Evolutionary conservation across 2,888 invertebrate genomes (phyloP), one percentile per base, ranked within the genome.

Genomic region (Spicauda simplicius): DNA sequence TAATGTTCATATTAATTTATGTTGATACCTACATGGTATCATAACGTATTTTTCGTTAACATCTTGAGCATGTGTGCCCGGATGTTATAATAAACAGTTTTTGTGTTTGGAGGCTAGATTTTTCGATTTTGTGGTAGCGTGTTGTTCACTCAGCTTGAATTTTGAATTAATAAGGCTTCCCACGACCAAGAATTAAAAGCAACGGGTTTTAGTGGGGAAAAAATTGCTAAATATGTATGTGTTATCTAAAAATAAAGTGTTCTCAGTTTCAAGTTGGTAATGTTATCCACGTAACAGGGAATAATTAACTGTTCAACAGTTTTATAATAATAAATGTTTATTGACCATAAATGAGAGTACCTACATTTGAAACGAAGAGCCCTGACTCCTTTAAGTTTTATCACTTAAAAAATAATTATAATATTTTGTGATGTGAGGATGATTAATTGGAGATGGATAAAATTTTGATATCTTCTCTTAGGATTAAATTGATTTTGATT

Each of bases 161-260:
- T 45, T 45, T 45, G 45, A 45, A 45, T 52, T 64, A 16, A 14
- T 65, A 65, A 45, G 64, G 64, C 58, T 65, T 65, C 64, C 52
- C 56, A 55, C 33, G 33, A 53, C 33, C 50, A 25, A 20, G 25
- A 54, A 25, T 54, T 54, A 19, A 54, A 14, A 25, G 19, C 25
- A 54, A 52, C 52, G 11, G 18, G 45, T 45, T 45, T n/a, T 45
- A 45, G n/a, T 45, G n/a, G 6, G 45, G n/a, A 45, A 45, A 45
- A 45, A n/a, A n/a, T 4, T n/a, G n/a, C n/a, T 45, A n/a, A n/a
- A n/a, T 45, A 45, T 45, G 45, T n/a, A 45, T 45, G 45, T n/a
- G n/a, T n/a, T 45, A 45, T 45, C 45, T 45, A 45, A 45, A 45
- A 45, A n/a, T 45, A 45, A 6, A 6, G n/a, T 45, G n/a, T n/a